Evolutionary conservation across 1,140 invertebrate species (phyloP), one percentile per base, ranked within the genome.

Genomic region (Platorchestia sp.): DNA sequence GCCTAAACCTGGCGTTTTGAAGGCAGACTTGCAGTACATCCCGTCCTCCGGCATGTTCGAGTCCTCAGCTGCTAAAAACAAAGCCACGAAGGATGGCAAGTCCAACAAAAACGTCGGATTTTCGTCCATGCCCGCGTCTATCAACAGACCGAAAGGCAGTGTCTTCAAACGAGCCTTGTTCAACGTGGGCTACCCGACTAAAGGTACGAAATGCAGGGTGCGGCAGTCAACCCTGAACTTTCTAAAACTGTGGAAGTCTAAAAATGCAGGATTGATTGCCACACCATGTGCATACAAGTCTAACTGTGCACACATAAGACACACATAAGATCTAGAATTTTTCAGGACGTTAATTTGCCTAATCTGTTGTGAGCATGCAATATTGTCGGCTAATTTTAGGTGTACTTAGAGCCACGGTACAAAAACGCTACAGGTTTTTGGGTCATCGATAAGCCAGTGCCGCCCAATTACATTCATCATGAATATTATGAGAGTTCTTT

Each of bases 121-220:
- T 45, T 93, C 91, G 6, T 93, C 91, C 1, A 93, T 93, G 91
- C 91, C 91, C 7, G 19, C 91, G 40, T 95, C 95, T 43, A 45
- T 96, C 51, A 90, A 89, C 47, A 53, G 96, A 51, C 93, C 95
- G 7, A 86, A 86, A 45, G 95, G 95, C 93, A 96, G 86, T 53
- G 95, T 95, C n/a, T 95, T 96, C 96, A 95, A 95, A 36, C 95
- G 96, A 43, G 96, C 95, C 3, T 86, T 96, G 93, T 95, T 45
- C 95, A 91, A 90, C 53, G 96, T 96, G 36, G 96, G 96, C 45
- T 95, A 95, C 41, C 95, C 95, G 41, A 95, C 96, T 19, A 96
- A 95, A 95, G 96, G 96, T 96, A 40, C 27, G 86, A 91, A 1
- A 19, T 53, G 27, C 47, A 19, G 22, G 51, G 42, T 95, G 45